phyloP scores from a whole-genome alignment of 2,888 invertebrate genomes.

The Limnephilus marmoratus region DNA sequence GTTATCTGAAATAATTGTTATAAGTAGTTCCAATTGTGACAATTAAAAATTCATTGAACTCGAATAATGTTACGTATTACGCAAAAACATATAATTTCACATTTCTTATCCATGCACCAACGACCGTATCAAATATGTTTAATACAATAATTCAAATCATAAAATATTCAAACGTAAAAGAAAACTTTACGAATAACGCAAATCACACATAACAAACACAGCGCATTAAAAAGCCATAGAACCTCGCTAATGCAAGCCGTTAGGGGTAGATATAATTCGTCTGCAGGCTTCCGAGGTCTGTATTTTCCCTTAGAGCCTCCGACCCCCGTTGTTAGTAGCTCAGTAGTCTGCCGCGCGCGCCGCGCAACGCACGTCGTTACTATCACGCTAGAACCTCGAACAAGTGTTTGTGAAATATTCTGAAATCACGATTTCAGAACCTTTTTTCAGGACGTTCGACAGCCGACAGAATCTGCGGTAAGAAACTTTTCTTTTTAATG shows the following conservation, averaged over 20 bases:
- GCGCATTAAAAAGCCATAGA: conserved; percentile 1
- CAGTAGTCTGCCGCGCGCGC: conserved; percentile 44
- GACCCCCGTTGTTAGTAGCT: not conserved
- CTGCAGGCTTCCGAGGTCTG: conserved; percentile 23
- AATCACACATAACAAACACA: not conserved
- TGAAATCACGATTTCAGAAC: not conserved
- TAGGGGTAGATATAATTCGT: conserved; percentile 37
- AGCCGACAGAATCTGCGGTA: conserved; percentile 9
- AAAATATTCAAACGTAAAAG: not conserved
- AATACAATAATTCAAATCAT: not conserved
- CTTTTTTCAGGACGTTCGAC: conserved; percentile 27
- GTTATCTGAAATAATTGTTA: no score
- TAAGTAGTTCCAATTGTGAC: no score
- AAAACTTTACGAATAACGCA: not conserved
- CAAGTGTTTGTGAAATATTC: conserved; percentile 10
- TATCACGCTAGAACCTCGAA: not conserved
- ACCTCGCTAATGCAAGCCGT: not conserved
- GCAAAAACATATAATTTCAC: no score
- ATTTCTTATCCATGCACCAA: no score
- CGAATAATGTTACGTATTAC: no score
- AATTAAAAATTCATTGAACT: no score
- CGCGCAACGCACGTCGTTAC: not conserved
- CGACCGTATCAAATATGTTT: not conserved
- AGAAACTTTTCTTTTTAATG: not conserved
- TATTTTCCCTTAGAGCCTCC: conserved; percentile 19